A percentile compares a stretch with the other conserved stretches of the same genome.
Conservation (phyloP, 1,140 invertebrate species). For the Zaprionus inermis region DNA sequence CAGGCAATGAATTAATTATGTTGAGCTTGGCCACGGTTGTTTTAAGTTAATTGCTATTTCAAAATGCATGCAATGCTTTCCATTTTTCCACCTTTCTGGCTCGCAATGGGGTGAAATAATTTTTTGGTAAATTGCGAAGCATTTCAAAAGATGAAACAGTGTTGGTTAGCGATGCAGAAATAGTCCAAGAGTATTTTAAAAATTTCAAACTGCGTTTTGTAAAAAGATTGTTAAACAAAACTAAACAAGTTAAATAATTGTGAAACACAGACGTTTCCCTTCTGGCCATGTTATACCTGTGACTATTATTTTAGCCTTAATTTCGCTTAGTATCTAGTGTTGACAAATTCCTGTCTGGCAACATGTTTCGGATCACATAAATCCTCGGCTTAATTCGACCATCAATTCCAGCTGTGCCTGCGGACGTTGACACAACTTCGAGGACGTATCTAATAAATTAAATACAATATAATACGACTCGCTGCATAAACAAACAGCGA, state of each 20-base stretch:
- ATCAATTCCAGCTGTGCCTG: conserved; percentile 17
- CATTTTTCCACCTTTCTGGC: conserved; percentile 5
- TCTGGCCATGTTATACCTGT: neutral
- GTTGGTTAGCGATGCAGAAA: neutral
- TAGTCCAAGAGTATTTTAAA: neutral
- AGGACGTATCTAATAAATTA: conserved; percentile 25
- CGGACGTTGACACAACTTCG: neutral
- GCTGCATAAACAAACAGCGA: conserved; percentile 26
- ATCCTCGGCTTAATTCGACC: conserved; percentile 9
- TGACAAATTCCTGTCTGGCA: neutral
- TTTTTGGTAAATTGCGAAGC: conserved; percentile 26
- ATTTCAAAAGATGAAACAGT: neutral
- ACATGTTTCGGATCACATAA: conserved; percentile 16
- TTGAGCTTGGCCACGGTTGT: conserved; percentile 47
- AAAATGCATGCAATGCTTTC: conserved; percentile 49
- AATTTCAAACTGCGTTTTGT: neutral
- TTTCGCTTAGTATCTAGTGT: neutral
- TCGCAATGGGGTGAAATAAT: conserved; percentile 16
- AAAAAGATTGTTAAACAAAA: neutral
- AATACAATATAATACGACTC: conserved; percentile 29
- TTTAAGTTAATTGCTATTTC: conserved; percentile 63
- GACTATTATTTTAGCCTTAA: neutral
- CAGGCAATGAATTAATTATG: conserved; percentile 61
- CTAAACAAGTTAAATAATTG: neutral
- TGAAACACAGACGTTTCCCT: too few relatives aligned